Evolutionary conservation across 2,797 vertebrate species (phyloP), one percentile per base, ranked within the genome.

Genomic region (Acrossocheilus fasciatus): DNA sequence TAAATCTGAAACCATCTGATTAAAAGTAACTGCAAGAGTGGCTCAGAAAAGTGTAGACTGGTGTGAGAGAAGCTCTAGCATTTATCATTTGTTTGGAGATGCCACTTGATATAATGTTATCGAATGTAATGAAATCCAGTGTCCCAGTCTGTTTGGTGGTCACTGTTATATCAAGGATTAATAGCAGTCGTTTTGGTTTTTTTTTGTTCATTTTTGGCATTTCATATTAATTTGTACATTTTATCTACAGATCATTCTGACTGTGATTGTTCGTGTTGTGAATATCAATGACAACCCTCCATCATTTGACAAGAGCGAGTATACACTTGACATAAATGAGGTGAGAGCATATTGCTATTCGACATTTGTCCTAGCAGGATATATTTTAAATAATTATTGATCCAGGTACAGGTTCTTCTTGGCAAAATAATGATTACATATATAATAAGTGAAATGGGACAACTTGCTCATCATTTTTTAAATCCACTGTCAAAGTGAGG

Each of bases 221-320:
- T 78, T 83, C 10, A 41, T 73, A 17, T 80, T 62, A 0, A 34
- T 73, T 47, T 57, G 6, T 75, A 6, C 18, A 47, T 75, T 75
- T 76, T 66, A 47, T 54, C 77, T 64, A 85, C 80, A 96, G 96
- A 91, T 94, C 57, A 94, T 92, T 23, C 93, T 95, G 90, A 93
- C 91, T 0, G 91, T 96, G 0, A 93, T 94, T 3, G 93, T 96
- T 72, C 82, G 93, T 78, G 92, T 96, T 1, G 90, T 93, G 64
- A 95, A 96, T 39, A 91, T 95, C n/a, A 96, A 96, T 12, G 96
- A 96, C 43, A 96, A 96, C 90, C 93, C 94, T 34, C 96, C 96
- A 0, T 93, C 92, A 89, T 96, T 96, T 87, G 91, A 80, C 1
- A 92, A 94, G 30, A 94, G 83, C 87, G 92, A 93, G 90, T 96